Percentiles rank a stretch among this genome's conserved stretches.
These are phyloP conservation scores for Gadopsis marmoratus DNA, from an alignment of 2,797 vertebrate species.

Conservation along the genomic window DNA sequence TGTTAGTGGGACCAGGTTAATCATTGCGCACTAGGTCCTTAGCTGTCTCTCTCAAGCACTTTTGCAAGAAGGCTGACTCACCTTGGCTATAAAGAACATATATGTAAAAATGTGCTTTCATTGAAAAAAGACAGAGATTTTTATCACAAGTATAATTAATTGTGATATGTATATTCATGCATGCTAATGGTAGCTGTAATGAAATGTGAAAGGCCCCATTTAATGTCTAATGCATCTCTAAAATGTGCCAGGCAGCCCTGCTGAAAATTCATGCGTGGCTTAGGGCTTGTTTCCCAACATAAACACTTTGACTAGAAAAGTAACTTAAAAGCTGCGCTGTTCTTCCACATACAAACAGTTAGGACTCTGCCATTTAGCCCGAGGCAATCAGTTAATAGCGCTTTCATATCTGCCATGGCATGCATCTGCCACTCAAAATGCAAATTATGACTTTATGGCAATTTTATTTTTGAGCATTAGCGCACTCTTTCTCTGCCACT, in stretches of 20 bases:
- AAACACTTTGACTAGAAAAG: slow-evolving; percentile 65
- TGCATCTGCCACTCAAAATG: slow-evolving; percentile 79
- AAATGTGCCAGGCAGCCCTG: slow-evolving; percentile 49
- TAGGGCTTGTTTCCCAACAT: slow-evolving; percentile 59
- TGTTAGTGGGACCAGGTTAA: slow-evolving; percentile 77
- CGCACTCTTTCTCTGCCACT: slow-evolving; percentile 44
- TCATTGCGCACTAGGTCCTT: slow-evolving; percentile 74
- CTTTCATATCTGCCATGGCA: slow-evolving; percentile 65
- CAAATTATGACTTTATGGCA: slow-evolving; percentile 72
- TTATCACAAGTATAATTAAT: slow-evolving; percentile 54
- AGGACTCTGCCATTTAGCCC: slow-evolving; percentile 48
- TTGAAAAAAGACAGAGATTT: slow-evolving; percentile 23
- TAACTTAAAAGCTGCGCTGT: slow-evolving; percentile 59
- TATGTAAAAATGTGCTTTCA: slow-evolving; percentile 1
- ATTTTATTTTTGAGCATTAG: slow-evolving; percentile 63
- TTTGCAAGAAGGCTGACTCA: slow-evolving; percentile 49
- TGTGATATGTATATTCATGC: slow-evolving; percentile 54
- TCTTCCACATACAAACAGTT: slow-evolving; percentile 57
- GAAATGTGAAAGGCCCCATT: slow-evolving; percentile 64
- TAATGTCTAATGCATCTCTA: slow-evolving; percentile 63
- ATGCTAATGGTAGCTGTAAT: slow-evolving; percentile 60
- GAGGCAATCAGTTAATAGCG: slow-evolving; percentile 65
- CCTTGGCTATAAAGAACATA: slow-evolving; percentile 53
- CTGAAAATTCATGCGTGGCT: slow-evolving; percentile 65
- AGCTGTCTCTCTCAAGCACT: slow-evolving; percentile 54